Evolutionary conservation across 2,797 vertebrate genomes (phyloP), one percentile per base, ranked within the genome.

Genomic region (Coilia nasus): DNA sequence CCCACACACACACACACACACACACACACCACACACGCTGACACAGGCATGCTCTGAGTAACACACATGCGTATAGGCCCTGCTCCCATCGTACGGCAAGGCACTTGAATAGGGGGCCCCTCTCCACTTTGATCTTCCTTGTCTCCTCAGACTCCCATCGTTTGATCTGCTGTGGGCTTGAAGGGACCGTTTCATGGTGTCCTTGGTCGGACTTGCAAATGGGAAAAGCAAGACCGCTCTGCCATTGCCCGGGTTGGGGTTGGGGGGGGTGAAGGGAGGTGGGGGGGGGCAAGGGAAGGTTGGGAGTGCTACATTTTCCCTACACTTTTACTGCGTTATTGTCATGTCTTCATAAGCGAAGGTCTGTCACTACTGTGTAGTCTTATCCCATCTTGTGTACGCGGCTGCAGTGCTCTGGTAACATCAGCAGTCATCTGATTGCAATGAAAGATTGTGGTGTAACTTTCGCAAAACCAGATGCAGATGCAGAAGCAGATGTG

Each of bases 401-500:
- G 25, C 14, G 28, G 35, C 67, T 75, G 15, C 14, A 75, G 28
- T 6, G 28, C 1, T 75, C 67, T 75, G 67, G 28, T 75, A 31
- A 75, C 67, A 75, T 75, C 67, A 75, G 14, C 31, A 35, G 67
- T 75, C 28, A 35, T 75, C 67, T 75, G 67, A 75, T 75, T 75
- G 67, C 67, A 75, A 75, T 75, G 67, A 75, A 35, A 75, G 67
- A 75, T 75, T 35, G 67, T 17, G 67, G 67, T 75, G 80, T 85
- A 81, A 84, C 78, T 83, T 87, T 85, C 64, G 17, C 35, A 81
- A 83, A 89, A 85, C 82, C 88, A 89, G 88, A 89, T 89, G 88
- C 88, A 89, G 88, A 89, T 89, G 88, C 81, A 64, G 88, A 78
- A 85, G 83, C 87, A 86, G 85, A 88, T 89, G 84, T 85, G 83